Evolutionary conservation across 2,113 vertebrate species (phyloP).

Genomic region (Penelope pileata): DNA sequence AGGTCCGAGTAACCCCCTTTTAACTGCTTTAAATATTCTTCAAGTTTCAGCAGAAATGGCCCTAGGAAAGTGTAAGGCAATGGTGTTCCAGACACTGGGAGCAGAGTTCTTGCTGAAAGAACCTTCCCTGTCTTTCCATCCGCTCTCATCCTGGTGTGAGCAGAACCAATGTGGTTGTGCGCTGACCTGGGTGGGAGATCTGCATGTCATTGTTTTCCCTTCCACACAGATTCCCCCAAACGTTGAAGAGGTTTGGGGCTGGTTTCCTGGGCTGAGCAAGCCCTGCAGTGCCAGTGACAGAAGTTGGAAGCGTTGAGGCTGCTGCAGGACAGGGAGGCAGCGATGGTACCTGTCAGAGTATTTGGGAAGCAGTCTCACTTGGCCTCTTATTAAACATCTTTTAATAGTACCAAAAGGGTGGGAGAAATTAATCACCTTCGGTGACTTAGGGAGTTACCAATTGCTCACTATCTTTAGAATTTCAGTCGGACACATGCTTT

Average conservation of each 20-base stretch:
- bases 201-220: background rate
- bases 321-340: background rate
- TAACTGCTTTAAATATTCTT: background rate
- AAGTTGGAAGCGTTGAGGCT: background rate
- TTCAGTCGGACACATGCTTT: background rate
- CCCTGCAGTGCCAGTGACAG: background rate
- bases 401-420: background rate
- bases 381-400: background rate
- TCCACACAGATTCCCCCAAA: fast-evolving
- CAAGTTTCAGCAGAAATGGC: background rate
- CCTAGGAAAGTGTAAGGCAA: background rate
- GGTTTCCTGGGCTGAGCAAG: background rate
- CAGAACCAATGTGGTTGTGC: fast-evolving
- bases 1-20: too few species aligned
- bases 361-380: background rate
- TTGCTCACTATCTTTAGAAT: background rate
- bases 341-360: background rate
- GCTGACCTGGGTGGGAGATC: background rate
- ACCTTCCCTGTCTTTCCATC: background rate
- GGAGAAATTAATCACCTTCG: background rate
- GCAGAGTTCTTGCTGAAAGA: background rate
- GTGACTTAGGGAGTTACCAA: background rate
- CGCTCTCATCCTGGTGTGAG: background rate
- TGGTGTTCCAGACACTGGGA: background rate
- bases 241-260: background rate